Base-by-base conservation (phyloP, 1,140 invertebrate genomes). In the Tigriopus japonicus region DNA sequence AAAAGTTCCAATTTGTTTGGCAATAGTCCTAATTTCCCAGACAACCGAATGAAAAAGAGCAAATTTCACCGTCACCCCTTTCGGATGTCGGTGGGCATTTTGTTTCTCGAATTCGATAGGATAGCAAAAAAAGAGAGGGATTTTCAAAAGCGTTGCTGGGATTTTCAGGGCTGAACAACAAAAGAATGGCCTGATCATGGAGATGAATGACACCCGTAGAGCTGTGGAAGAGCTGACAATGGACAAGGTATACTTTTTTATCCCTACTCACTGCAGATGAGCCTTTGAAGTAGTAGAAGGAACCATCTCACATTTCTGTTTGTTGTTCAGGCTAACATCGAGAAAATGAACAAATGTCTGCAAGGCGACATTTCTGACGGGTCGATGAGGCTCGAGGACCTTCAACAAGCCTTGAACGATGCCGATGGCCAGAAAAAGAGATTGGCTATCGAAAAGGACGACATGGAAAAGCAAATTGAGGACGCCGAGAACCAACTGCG, bases 121-220 rank as follows among this genome's bases (percentile, higher is more conserved):
- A n/a, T n/a, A n/a, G n/a, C n/a, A n/a, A n/a, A n/a, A n/a, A n/a
- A n/a, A n/a, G n/a, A n/a, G n/a, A n/a, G n/a, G n/a, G n/a, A n/a
- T n/a, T n/a, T n/a, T n/a, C n/a, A n/a, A n/a, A n/a, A n/a, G n/a
- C 45, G 3, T 68, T 51, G 28, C 28, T n/a, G n/a, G n/a, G n/a
- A n/a, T n/a, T 67, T 49, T 6, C 80, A 96, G 92, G 81, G 83
- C 90, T 73, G 94, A 98, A 80, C 95, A 96, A 77, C 91, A 96
- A 74, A 90, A 90, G 69, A 81, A 86, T 66, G 82, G 84, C 76
- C 82, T 87, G 75, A 85, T 90, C 74, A 83, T 82, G 71, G 91
- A 96, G 64, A 68, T 80, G 19, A 77, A 80, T 58, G 78, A 80
- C 62, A 72, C 75, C 56, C 73, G 74, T 60, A 68, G 74, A 24